These are phyloP conservation scores for Papilio elwesi DNA, from an alignment of 2,888 invertebrate genomes.

Conservation along the genomic window DNA sequence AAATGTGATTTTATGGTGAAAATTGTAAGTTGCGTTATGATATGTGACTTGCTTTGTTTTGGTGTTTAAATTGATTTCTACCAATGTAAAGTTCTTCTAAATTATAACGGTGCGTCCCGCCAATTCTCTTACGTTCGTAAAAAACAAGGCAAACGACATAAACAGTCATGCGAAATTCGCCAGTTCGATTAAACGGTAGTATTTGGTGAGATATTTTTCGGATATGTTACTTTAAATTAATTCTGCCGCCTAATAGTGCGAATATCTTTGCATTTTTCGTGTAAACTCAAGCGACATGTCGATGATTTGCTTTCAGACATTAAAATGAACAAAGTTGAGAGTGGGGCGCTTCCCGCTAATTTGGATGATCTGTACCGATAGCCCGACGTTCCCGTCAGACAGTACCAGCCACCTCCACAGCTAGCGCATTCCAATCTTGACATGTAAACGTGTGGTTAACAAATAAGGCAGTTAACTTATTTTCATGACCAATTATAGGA, in stretches of 20 bases:
- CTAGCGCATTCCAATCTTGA: slow-evolving; percentile 78
- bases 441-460: slow-evolving; percentile 54
- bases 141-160: neutral
- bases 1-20: slow-evolving; percentile 82
- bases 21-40: slow-evolving; percentile 85
- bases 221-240: neutral
- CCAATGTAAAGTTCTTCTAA: neutral
- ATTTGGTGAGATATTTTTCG: neutral
- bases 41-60: slow-evolving; percentile 69
- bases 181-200: too few species aligned
- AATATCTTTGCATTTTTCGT: neutral
- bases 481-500: slow-evolving; percentile 68
- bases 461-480: slow-evolving; percentile 61
- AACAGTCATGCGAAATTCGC: neutral
- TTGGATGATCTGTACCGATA: neutral
- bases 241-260: neutral
- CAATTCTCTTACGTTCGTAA: neutral
- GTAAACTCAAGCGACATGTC: neutral
- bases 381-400: neutral
- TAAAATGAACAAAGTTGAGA: neutral
- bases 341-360: neutral
- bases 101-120: neutral
- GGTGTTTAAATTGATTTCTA: slow-evolving; percentile 33
- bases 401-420: slow-evolving; percentile 56
- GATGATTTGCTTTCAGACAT: too few species aligned